These are phyloP conservation scores for Stegophylla sp. DNA, from an alignment of 2,888 invertebrate species.

Conservation along the genomic window DNA sequence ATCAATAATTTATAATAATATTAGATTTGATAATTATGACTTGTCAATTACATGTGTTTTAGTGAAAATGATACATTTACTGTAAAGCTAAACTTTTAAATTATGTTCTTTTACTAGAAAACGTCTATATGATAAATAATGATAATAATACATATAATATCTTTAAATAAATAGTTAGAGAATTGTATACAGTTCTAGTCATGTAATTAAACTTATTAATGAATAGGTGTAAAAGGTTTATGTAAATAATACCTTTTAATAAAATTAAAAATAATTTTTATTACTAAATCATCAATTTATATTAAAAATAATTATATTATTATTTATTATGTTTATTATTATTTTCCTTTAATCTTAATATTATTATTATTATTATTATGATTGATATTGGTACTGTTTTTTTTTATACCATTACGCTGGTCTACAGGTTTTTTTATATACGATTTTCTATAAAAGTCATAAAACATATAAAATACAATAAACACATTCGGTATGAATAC, in stretches of 20 bases:
- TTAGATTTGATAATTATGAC: not conserved
- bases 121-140: constrained; percentile 3
- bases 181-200: not conserved
- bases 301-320: constrained; percentile 6
- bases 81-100: not conserved
- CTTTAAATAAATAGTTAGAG: constrained; percentile 15
- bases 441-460: constrained; percentile 72
- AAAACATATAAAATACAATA: constrained; percentile 76
- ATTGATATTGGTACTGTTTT: not conserved
- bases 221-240: not conserved
- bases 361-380: constrained; percentile 42
- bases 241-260: not conserved
- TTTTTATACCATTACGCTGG: not conserved
- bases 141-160: constrained; percentile 34
- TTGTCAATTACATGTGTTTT: not conserved
- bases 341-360: constrained; percentile 29
- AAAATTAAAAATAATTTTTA: constrained; percentile 2
- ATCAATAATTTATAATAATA: not conserved
- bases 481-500: constrained; percentile 70
- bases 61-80: not conserved
- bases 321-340: too few relatives aligned
- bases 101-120: not conserved
- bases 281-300: not conserved
- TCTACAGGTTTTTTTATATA: constrained; percentile 65
- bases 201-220: constrained; percentile 21